Base-by-base conservation (phyloP, 1,140 invertebrate genomes). In the Drosophila lini region DNA sequence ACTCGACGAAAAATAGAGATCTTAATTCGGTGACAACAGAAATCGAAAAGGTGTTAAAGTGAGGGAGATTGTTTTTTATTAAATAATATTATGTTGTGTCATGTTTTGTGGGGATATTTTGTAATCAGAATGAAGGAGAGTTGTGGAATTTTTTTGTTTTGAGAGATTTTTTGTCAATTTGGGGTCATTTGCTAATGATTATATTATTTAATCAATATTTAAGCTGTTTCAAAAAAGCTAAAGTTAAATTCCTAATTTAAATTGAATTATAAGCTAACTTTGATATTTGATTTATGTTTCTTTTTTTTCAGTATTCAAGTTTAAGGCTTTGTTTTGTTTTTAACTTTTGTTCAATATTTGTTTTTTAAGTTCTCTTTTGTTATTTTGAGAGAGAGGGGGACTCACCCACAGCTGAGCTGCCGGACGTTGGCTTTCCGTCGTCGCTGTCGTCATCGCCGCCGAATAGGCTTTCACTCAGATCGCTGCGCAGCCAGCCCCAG, bases 381-480 rank as follows among this genome's bases (percentile, higher is more conserved):
- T 45, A 62, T 44, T 36, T 36, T 38, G 11, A 22, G 42, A 55
- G 13, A 45, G 59, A 10, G 34, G 60, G 65, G 56, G 28, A 88
- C 85, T 90, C 75, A 90, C 85, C 85, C 67, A 79, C 82, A 7
- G 80, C 75, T 42, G 69, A 59, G 74, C 38, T 61, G 61, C 58
- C 47, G 63, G 69, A 67, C 52, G 71, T 48, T 36, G 81, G 84
- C 50, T 90, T 89, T 25, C 38, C 48, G 44, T 80, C 73, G 55
- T 81, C 69, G 32, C 63, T 59, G 36, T 73, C 75, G 61, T 86
- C 83, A 58, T 89, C 90, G 34, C 67, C 90, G n/a, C 48, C 48
- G 8, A 91, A 90, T 1, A 91, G 74, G 82, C 90, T 91, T 90
- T 90, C 90, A 82, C 90, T 81, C 25, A 91, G 61, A 74, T 91